These are phyloP conservation scores for Brachionus rubens DNA, from an alignment of 1,140 invertebrate genomes.

Conservation along the genomic window DNA sequence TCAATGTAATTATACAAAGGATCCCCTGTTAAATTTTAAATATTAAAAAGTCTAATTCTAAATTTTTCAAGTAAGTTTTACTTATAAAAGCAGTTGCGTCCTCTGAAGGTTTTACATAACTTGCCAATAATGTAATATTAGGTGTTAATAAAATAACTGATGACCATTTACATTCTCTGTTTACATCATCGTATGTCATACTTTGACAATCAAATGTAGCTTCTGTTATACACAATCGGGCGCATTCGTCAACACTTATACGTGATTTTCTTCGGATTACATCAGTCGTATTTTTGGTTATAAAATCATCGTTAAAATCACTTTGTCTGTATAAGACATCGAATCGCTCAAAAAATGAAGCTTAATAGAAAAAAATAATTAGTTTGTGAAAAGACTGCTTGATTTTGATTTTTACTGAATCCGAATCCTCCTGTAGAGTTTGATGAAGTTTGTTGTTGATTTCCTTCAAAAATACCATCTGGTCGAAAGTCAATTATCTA, in stretches of 20 bases:
- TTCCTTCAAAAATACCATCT: no score
- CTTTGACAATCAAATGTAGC: slow-evolving; percentile 24
- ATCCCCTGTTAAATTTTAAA: background rate
- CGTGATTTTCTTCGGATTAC: background rate
- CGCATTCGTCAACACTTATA: slow-evolving; percentile 3
- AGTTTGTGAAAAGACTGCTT: background rate
- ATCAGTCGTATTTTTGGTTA: background rate
- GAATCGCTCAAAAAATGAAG: slow-evolving; percentile 7
- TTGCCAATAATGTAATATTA: background rate
- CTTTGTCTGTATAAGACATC: background rate
- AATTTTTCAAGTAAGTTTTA: background rate
- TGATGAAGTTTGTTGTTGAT: background rate
- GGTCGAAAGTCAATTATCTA: no score
- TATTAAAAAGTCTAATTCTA: no score
- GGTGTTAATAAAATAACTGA: background rate
- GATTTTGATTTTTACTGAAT: background rate
- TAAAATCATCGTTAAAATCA: background rate
- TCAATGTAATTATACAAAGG: slow-evolving; percentile 39
- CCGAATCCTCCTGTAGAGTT: background rate
- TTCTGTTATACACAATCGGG: slow-evolving; percentile 27
- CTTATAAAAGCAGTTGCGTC: background rate
- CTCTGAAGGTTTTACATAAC: background rate
- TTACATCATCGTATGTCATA: background rate
- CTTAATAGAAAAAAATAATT: background rate
- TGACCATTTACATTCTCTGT: slow-evolving; percentile 32